These are phyloP conservation scores for Drosophila sturtevanti DNA, from an alignment of 1,140 invertebrate genomes.

Conservation along the genomic window DNA sequence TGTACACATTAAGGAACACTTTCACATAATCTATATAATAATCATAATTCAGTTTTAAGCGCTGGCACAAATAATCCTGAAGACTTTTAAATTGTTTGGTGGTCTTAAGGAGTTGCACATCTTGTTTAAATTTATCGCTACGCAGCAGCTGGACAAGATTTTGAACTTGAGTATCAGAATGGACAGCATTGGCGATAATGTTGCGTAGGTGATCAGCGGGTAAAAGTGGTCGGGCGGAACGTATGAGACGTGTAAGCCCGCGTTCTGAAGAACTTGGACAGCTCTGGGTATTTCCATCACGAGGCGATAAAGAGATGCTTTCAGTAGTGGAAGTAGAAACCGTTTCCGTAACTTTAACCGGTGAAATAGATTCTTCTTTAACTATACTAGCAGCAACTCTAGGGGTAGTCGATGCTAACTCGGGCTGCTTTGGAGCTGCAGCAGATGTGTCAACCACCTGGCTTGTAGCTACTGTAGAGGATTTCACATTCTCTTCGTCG, in stretches of 20 bases:
- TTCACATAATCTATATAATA: slow-evolving; percentile 45
- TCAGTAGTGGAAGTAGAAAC: not conserved
- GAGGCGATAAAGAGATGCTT: not conserved
- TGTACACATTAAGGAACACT: slow-evolving; percentile 44
- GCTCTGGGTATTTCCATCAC: slow-evolving; percentile 24
- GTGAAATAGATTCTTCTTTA: not conserved
- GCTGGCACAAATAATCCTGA: slow-evolving; percentile 43
- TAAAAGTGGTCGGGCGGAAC: slow-evolving; percentile 45
- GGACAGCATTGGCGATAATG: slow-evolving; percentile 51
- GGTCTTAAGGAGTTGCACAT: slow-evolving; percentile 24
- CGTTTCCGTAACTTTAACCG: not conserved
- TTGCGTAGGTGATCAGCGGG: slow-evolving; percentile 41
- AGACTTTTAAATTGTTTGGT: slow-evolving; percentile 43
- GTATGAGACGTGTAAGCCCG: slow-evolving; percentile 49
- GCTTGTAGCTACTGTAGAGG: not conserved
- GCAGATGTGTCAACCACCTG: not conserved
- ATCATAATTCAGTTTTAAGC: slow-evolving; percentile 42
- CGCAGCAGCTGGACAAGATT: slow-evolving; percentile 31
- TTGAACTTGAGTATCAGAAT: slow-evolving; percentile 47
- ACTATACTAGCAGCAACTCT: not conserved
- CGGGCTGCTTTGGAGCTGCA: not conserved
- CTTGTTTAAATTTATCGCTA: slow-evolving; percentile 36
- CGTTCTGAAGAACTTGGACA: slow-evolving; percentile 34
- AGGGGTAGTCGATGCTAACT: not conserved
- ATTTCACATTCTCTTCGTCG: not conserved